Percentiles rank a stretch among this genome's conserved stretches.
phyloP scores from a whole-genome alignment of 2,888 invertebrate genomes.

The Hydropsyche betteni region DNA sequence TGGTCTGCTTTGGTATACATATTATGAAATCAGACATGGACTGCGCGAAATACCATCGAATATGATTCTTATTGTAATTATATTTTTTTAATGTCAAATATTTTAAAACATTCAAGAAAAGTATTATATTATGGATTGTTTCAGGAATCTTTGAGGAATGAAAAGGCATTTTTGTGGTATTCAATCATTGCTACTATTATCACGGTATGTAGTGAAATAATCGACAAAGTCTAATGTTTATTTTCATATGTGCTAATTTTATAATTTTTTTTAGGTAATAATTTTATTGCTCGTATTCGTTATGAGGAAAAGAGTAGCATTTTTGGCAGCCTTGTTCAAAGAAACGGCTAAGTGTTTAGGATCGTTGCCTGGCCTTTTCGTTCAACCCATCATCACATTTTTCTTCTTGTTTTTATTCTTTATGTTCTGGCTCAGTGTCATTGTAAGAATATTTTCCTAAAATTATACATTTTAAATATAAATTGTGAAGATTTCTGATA shows the following conservation, averaged over 20 bases:
- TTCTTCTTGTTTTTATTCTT: conserved; percentile 80
- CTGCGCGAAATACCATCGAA: conserved; percentile 65
- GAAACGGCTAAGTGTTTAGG: conserved; percentile 90
- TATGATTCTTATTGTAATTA: conserved; percentile 55
- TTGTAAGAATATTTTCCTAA: conserved; percentile 67
- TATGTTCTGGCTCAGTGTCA: conserved; percentile 85
- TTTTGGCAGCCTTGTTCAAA: conserved; percentile 85
- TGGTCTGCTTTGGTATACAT: conserved; percentile 88
- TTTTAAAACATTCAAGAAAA: conserved; percentile 50
- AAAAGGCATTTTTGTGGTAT: conserved; percentile 84
- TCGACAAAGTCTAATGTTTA: conserved; percentile 35
- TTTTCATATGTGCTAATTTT: neutral
- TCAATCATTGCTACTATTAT: conserved; percentile 88
- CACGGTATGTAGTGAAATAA: conserved; percentile 70
- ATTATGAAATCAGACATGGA: conserved; percentile 76
- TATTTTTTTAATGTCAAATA: conserved; percentile 56
- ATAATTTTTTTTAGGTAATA: conserved; percentile 67
- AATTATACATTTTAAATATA: neutral
- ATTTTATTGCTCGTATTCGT: conserved; percentile 78
- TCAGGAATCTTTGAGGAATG: conserved; percentile 84
- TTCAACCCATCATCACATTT: conserved; percentile 88
- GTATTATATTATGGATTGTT: conserved; percentile 57
- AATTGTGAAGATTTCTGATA: conserved; percentile 3
- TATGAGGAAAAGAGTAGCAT: conserved; percentile 81
- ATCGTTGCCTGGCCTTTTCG: conserved; percentile 82